Evolutionary conservation across 1,140 invertebrate species (phyloP), one percentile per base, ranked within the genome.

Genomic region (Drosophila setifemur): DNA sequence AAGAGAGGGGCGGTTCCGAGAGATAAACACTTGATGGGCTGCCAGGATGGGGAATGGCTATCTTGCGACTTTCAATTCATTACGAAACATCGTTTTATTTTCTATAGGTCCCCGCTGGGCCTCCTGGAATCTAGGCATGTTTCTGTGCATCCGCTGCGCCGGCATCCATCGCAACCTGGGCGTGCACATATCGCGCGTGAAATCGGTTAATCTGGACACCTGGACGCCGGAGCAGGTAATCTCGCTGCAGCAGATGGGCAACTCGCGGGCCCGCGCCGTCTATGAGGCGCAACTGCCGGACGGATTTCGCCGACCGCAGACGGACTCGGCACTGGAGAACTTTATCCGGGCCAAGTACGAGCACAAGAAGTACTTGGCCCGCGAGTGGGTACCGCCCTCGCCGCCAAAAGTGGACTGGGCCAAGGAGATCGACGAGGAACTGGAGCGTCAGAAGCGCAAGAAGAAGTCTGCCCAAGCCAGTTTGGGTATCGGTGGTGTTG

Each of bases 211-310:
- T 91, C 92, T 99, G 47, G 98, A 99, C 90, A 93, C 97, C 39
- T 99, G 98, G 98, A 98, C 97, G n/a, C 96, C 97, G 0, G 97
- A 99, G 90, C 98, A 99, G 95, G 97, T 99, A 64, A 96, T 94
- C 28, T 94, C 93, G 2, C 93, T 99, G 74, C 97, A 99, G 91
- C 96, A 98, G 91, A 99, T 99, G 96, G 98, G 98, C 7, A 99
- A 99, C 91, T 98, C 96, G n/a, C 92, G 96, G 73, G 98, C 97
- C 0, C 93, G 98, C 55, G 98, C 98, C 14, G 97, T 99, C 0
- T 99, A 99, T 90, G 98, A 99, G 92, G 98, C 98, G 1, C 98
- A 98, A 91, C 91, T 99, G 40, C 98, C 98, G 0, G 98, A 99
- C 89, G 96, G 95, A 78, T 99, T 98, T 90, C 92, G 97, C 14